Evolutionary conservation across 2,888 invertebrate genomes (phyloP), one percentile per base, ranked within the genome.

Genomic region (Catocala fraxini): DNA sequence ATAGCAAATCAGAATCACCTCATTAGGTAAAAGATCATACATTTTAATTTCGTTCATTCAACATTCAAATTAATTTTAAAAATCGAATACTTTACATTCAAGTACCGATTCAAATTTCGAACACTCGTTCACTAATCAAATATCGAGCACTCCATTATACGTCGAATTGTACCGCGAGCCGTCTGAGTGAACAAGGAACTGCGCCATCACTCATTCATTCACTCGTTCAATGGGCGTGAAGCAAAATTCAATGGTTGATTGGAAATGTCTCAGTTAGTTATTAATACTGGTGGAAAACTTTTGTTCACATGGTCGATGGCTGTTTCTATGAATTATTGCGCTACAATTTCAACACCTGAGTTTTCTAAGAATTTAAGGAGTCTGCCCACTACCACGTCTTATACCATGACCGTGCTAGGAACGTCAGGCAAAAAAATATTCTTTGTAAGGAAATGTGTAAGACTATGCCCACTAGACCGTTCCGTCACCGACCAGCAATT

Each of bases 61-160:
- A 39, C 33, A 41, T 33, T 52, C 33, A 52, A 25, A 51, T 25
- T 52, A 6, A n/a, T 45, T 51, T 47, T 12, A 34, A 56, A 61
- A 45, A 55, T 9, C 41, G 46, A 56, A 46, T n/a, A 47, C n/a
- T 41, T 41, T 53, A 48, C 46, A 39, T 43, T 53, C 45, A 3
- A 43, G 51, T 47, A 35, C 11, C 34, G 34, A n/a, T 46, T 51
- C 45, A 54, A 60, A 54, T 53, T 46, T 51, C 42, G 41, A 62
- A 57, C 51, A 65, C 74, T 59, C 66, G 65, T 65, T 67, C 72
- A 56, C 58, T 75, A 75, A 77, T 75, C 75, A 75, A 75, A 75
- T 70, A 75, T 63, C 45, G 70, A 65, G 61, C 61, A 67, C 58
- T 51, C 62, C 49, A 71, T 77, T 77, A 65, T 63, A 46, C 57